A percentile compares a stretch with the other conserved stretches of the same genome.
Conservation (phyloP, 2,113 vertebrate species). For the Clarias magur region DNA sequence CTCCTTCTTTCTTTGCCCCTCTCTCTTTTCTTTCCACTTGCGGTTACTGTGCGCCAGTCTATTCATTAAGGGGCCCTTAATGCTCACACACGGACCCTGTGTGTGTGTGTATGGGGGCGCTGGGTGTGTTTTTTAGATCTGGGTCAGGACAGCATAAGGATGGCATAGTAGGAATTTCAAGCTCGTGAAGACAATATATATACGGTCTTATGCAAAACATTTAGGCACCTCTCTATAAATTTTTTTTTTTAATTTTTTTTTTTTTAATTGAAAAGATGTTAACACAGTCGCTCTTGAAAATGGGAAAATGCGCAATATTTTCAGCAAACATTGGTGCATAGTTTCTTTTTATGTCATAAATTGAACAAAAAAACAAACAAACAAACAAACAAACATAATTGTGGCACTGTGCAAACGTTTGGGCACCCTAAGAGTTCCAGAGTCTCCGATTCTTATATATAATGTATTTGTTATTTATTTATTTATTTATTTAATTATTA, state of each 20-base stretch:
- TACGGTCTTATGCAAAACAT: no score
- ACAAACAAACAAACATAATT: background rate
- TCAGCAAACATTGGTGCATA: no score
- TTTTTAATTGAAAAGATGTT: no score
- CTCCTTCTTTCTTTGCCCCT: conserved; percentile 19
- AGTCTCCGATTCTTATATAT: no score
- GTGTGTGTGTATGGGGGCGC: conserved; percentile 12
- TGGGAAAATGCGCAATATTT: no score
- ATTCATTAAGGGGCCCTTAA: conserved; percentile 77
- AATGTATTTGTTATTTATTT: no score
- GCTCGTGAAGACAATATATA: background rate
- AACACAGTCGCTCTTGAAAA: no score
- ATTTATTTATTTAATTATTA: no score
- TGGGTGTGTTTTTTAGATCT: background rate
- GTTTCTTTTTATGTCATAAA: no score
- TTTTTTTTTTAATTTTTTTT: background rate
- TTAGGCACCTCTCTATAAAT: no score
- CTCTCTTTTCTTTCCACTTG: conserved; percentile 33
- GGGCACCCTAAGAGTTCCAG: no score
- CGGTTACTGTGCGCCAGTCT: conserved; percentile 45
- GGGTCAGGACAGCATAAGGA: background rate
- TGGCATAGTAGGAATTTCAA: background rate
- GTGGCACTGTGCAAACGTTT: no score
- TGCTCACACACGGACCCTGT: conserved; percentile 69
- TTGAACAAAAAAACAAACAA: background rate